Evolutionary conservation across 1,140 invertebrate species (phyloP).

Genomic region (Pogonus chalceus): DNA sequence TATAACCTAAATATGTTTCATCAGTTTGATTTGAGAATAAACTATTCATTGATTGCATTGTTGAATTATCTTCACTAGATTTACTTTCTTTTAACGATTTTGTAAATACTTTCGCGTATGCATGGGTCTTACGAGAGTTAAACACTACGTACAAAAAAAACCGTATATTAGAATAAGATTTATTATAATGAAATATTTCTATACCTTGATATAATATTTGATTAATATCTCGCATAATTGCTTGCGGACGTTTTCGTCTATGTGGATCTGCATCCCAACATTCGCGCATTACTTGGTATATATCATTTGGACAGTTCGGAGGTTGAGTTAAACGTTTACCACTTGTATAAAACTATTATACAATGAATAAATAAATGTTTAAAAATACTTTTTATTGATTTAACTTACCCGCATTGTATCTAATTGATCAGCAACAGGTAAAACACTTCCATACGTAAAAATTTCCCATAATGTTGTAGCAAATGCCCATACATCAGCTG

Average conservation of each 20-base stretch:
- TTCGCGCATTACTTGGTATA: constrained; percentile 75
- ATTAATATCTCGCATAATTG: constrained; percentile 72
- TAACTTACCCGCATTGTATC: constrained; percentile 26
- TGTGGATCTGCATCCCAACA: constrained; percentile 76
- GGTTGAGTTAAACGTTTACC: constrained; percentile 69
- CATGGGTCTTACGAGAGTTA: constrained; percentile 48
- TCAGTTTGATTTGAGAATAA: constrained; percentile 14
- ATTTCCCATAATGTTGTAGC: constrained; percentile 86
- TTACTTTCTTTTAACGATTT: constrained; percentile 13
- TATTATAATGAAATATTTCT: not conserved
- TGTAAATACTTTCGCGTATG: constrained; percentile 41
- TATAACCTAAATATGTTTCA: constrained; percentile 5
- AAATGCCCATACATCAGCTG: constrained; percentile 79
- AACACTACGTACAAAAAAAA: constrained; percentile 41
- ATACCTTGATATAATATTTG: constrained; percentile 63
- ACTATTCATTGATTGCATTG: constrained; percentile 26
- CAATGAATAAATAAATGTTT: constrained; percentile 13
- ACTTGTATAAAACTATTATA: constrained; percentile 49
- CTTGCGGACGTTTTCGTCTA: constrained; percentile 62
- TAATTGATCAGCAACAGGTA: constrained; percentile 24
- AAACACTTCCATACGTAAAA: constrained; percentile 61
- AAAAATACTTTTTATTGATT: constrained; percentile 12
- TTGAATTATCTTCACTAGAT: constrained; percentile 12
- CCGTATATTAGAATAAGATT: not conserved
- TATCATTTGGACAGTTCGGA: constrained; percentile 62